Percentiles rank a stretch among this genome's conserved stretches.
Evolutionary conservation across 2,113 vertebrate genomes (phyloP).

Genomic region (Scomber japonicus): DNA sequence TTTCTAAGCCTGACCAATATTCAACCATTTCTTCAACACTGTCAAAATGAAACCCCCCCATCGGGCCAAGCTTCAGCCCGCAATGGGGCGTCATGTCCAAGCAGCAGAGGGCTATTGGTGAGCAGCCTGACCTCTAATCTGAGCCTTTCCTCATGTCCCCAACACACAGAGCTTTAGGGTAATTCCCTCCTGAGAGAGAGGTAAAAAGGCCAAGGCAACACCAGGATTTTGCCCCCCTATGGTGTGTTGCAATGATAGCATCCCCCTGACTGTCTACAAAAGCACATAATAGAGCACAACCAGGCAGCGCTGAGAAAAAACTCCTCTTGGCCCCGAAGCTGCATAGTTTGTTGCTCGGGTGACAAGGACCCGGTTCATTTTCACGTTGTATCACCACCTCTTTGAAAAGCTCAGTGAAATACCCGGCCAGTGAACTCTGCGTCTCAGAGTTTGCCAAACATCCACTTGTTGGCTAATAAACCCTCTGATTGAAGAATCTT

Average conservation of each 20-base stretch:
- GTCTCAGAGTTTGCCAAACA: conserved; percentile 40
- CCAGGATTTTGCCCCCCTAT: conserved; percentile 49
- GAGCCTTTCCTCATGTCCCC: conserved; percentile 54
- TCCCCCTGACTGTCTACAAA: conserved; percentile 68
- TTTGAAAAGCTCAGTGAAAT: conserved; percentile 35
- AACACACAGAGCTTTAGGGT: conserved; percentile 48
- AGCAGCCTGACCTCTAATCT: conserved; percentile 75
- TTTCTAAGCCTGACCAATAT: conserved; percentile 59
- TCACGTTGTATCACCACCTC: conserved; percentile 20
- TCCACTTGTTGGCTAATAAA: conserved; percentile 44
- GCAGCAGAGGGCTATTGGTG: conserved; percentile 71
- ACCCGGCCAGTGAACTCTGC: conserved; percentile 37
- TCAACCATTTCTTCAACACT: conserved; percentile 57
- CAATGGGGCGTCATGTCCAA: conserved; percentile 72
- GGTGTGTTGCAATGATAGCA: conserved; percentile 70
- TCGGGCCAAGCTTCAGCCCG: conserved; percentile 62
- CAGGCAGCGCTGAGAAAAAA: conserved; percentile 71
- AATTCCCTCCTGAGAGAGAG: conserved; percentile 62
- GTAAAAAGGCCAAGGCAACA: conserved; percentile 60
- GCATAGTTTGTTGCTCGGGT: conserved; percentile 75
- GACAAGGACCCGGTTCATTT: conserved; percentile 50
- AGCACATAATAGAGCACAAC: conserved; percentile 74
- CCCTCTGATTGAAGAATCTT: conserved; percentile 22
- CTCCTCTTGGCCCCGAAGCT: conserved; percentile 62
- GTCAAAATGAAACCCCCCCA: conserved; percentile 56